Evolutionary conservation across 2,797 vertebrate genomes (phyloP), one percentile per base, ranked within the genome.

Genomic region (Anabacerthia variegaticeps): DNA sequence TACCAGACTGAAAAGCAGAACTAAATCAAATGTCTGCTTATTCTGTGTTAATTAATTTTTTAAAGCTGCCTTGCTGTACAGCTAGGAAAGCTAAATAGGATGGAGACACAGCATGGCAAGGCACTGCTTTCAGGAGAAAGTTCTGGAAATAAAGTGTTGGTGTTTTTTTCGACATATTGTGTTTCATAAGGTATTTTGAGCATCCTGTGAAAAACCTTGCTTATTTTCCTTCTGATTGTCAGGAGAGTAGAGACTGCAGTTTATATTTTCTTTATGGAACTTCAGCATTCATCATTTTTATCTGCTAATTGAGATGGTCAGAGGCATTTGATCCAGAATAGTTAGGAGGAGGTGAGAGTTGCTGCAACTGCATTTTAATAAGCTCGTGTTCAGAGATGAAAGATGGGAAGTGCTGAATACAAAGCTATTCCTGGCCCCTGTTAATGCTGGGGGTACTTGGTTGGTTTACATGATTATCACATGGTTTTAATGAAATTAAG

Each of bases 1-100:
- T 99, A 97, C 55, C 69, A 56, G 78, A 65, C 59, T 74, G 88
- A 92, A 92, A 91, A 94, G 77, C 76, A 78, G 69, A 93, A 88
- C 59, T 49, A 82, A 92, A 80, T 89, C 52, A 84, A 84, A 81
- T 59, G 56, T 67, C 91, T 94, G 49, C 23, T 56, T 92, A 44
- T 77, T 94, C 52, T 88, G 22, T 74, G 55, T 75, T 88, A 91
- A 77, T 94, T 91, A 66, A 62, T 85, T 88, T 92, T 92, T 84
- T 74, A 9, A 32, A 85, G 62, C 27, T 91, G 87, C 44, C 76
- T 73, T 87, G n/a, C 63, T 80, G 51, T 62, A 37, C 18, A 85
- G 67, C 14, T 13, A 43, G 71, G 73, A 81, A 85, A 84, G 52
- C n/a, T 54, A 41, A 91, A 51, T 24, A 51, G 74, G 13, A 48